phyloP scores from a whole-genome alignment of 1,140 invertebrate species.

The Eulimnadia texana region DNA sequence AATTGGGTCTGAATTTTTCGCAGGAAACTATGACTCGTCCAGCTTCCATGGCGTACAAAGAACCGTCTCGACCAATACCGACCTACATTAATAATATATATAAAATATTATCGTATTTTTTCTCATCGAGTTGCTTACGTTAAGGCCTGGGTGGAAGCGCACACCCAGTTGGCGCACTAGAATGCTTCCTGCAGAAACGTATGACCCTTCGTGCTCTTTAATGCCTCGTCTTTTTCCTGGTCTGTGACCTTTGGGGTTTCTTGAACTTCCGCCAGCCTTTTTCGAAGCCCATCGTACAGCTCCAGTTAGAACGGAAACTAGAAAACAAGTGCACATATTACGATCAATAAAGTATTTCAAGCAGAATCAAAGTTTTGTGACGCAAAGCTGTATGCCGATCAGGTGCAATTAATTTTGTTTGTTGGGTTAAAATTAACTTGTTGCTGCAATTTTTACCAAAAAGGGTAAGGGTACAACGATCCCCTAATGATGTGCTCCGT shows the following conservation, averaged over 20 bases:
- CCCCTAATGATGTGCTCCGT: no score
- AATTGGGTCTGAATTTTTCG: conserved; percentile 55
- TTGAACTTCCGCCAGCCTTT: conserved; percentile 37
- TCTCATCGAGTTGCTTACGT: conserved; percentile 37
- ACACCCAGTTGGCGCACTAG: conserved; percentile 48
- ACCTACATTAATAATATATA: conserved; percentile 44
- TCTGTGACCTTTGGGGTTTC: conserved; percentile 42
- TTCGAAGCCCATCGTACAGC: conserved; percentile 7
- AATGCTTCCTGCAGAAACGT: conserved; percentile 45
- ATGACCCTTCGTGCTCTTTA: conserved; percentile 47
- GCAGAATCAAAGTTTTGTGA: no score
- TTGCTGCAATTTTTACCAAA: no score
- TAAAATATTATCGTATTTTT: background rate
- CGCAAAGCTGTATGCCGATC: no score
- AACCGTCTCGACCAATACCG: conserved; percentile 56
- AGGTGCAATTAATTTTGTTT: no score
- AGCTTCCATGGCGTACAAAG: conserved; percentile 52
- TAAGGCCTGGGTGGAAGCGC: conserved; percentile 61
- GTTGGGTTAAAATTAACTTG: no score
- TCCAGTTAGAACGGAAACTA: background rate
- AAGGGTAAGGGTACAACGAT: no score
- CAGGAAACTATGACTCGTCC: conserved; percentile 60
- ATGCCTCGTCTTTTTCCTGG: conserved; percentile 56
- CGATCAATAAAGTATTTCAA: no score
- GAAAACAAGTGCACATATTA: no score